Percentiles rank a stretch among this genome's conserved stretches.
Evolutionary conservation across 2,113 vertebrate species (phyloP).

Genomic region (Bettongia penicillata): DNA sequence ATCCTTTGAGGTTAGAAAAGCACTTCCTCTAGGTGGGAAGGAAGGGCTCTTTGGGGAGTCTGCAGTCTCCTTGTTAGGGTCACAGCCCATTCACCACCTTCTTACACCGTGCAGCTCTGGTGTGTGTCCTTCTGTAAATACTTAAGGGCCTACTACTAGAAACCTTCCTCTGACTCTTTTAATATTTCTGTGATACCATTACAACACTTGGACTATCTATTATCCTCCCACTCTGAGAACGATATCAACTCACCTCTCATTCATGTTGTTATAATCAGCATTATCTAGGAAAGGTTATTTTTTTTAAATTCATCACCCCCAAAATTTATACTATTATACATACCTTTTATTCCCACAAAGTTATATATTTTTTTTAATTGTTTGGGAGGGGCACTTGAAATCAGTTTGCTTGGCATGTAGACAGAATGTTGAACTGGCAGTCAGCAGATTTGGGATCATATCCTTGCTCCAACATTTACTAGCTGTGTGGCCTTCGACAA

Average conservation of each 20-base stretch:
- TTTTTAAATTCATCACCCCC: not conserved
- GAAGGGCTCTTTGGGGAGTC: not conserved
- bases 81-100: not conserved
- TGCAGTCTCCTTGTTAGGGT: not conserved
- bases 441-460: not conserved
- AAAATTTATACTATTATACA: not conserved
- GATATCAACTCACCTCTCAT: not conserved
- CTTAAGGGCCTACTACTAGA: not conserved
- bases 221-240: not conserved
- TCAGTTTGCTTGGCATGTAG: not conserved
- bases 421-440: not conserved
- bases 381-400: not conserved
- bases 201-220: not conserved
- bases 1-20: not conserved
- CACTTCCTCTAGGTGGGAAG: not conserved
- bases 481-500: not conserved
- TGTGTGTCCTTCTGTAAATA: not conserved
- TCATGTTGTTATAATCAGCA: not conserved
- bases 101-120: not conserved
- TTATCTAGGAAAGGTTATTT: not conserved
- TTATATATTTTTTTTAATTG: not conserved
- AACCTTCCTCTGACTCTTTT: not conserved
- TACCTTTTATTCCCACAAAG: not conserved
- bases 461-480: not conserved
- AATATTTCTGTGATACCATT: not conserved